Base-by-base conservation (phyloP, 1,140 invertebrate genomes). In the Riptortus pedestris region DNA sequence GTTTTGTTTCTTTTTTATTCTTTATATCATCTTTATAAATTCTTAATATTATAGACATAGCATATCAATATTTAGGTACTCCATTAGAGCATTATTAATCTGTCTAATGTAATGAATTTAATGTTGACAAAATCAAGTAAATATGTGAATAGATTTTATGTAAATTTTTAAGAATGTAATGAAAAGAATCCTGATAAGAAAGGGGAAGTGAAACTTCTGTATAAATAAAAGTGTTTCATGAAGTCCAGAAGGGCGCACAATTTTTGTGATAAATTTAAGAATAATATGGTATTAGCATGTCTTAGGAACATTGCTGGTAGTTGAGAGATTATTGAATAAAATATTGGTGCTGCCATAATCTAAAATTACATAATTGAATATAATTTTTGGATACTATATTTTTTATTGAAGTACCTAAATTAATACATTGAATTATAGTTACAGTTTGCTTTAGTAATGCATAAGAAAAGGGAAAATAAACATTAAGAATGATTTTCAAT, bases 281-380 rank as follows among this genome's bases (percentile, higher is more conserved):
- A 24, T 55, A 24, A 55, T 24, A 26, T 24, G 2, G 24, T 55
- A 55, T 14, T 55, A 24, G 51, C 24, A 24, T 55, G 51, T 55
- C 12, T 47, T 22, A 24, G 14, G 4, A 16, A 55, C 51, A 55
- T 55, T 22, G 51, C 51, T 24, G 24, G 16, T 55, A 55, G 24
- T 55, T 24, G 26, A 24, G 24, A 55, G 16, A 55, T 24, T 24
- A 55, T 55, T 22, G 24, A 24, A 26, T 55, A 55, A 55, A 55
- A 55, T n/a, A n/a, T n/a, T 55, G 51, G 51, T 55, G 51, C 51
- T 55, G 51, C 51, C 51, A 55, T 55, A 55, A 55, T 55, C 51
- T 55, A 55, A 38, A 55, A 24, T 55, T 55, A 55, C 51, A 55
- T 14, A 24, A 24, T 55, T 22, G 22, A 55, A 55, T 55, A 55